Evolutionary conservation across 2,113 vertebrate species (phyloP), one percentile per base, ranked within the genome.

Genomic region (Carassius gibelio): DNA sequence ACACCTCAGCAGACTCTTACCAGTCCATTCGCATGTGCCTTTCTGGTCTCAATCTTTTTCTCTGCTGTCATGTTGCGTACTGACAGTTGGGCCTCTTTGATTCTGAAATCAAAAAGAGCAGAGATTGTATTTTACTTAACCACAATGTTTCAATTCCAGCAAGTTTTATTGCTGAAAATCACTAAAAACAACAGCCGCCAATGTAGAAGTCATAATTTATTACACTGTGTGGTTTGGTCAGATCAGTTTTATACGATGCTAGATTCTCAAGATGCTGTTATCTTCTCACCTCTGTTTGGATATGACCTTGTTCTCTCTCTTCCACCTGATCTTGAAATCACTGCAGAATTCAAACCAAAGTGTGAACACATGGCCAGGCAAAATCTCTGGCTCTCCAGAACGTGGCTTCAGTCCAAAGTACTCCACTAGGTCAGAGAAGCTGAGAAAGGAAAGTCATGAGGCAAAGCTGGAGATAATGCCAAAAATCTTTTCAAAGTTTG

Each of bases 261-360:
- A 76, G 8, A 82, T 13, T 3, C 34, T 81, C 8, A 23, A 52
- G 42, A 74, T 48, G 38, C 19, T 21, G 17, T n/a, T n/a, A 71
- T 42, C 19, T 57, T 77, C 95, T 96, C 95, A 97, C 97, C 96
- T 96, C 91, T 97, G 95, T 87, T 97, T 97, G 26, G 96, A 98
- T 93, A 99, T 95, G 87, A 57, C 95, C 94, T 98, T 98, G 93
- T 95, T 99, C 92, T 99, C 98, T 84, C 92, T 94, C 91, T 98
- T 98, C 98, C 98, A 99, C 88, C 96, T 95, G 61, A 90, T 93
- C 94, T 98, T 99, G 92, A 99, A 97, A 93, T 99, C 98, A 8
- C 94, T 94, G 90, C 97, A 97, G 94, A 99, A 99, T 90, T 99
- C 98, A 2, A 97, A 98, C 98, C 98, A 99, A 87, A 99, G 94